Conservation (phyloP, 2,888 invertebrate genomes). For the Axea sp. region DNA sequence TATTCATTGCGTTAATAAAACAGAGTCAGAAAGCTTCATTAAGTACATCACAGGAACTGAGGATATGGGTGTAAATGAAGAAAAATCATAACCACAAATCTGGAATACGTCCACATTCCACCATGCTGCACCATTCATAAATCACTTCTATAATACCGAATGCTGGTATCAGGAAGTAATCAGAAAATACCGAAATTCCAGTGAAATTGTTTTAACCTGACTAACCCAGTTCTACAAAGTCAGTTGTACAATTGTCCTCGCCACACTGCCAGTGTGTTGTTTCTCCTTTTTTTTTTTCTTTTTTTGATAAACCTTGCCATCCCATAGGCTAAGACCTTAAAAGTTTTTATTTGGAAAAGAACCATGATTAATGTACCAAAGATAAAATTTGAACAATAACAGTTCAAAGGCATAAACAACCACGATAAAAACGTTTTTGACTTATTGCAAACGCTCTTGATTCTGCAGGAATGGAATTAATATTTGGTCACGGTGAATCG, state of each 20-base stretch:
- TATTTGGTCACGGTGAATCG: constrained; percentile 4
- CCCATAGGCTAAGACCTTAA: too few relatives aligned
- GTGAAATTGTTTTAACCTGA: constrained; percentile 28
- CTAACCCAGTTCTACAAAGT: constrained; percentile 16
- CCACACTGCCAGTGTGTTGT: too few relatives aligned
- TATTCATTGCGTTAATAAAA: neutral
- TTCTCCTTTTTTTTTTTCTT: neutral
- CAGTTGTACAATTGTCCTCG: constrained; percentile 3
- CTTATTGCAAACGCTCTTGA: constrained; percentile 7
- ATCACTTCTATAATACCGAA: constrained; percentile 30
- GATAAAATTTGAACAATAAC: neutral
- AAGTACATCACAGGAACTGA: neutral
- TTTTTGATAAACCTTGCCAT: too few relatives aligned
- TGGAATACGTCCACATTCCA: constrained; percentile 23
- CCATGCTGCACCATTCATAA: constrained; percentile 34
- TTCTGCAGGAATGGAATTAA: constrained; percentile 6
- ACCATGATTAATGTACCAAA: too few relatives aligned
- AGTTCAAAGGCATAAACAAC: neutral
- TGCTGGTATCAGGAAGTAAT: constrained; percentile 27
- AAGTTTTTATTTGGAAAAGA: too few relatives aligned
- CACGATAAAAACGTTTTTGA: constrained; percentile 2
- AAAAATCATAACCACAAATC: constrained; percentile 9
- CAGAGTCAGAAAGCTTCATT: neutral
- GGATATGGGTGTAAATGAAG: constrained; percentile 4
- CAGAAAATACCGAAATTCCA: constrained; percentile 39